These are phyloP conservation scores for Odobenus rosmarus DNA, from an alignment of 2,113 vertebrate genomes.

Conservation along the genomic window DNA sequence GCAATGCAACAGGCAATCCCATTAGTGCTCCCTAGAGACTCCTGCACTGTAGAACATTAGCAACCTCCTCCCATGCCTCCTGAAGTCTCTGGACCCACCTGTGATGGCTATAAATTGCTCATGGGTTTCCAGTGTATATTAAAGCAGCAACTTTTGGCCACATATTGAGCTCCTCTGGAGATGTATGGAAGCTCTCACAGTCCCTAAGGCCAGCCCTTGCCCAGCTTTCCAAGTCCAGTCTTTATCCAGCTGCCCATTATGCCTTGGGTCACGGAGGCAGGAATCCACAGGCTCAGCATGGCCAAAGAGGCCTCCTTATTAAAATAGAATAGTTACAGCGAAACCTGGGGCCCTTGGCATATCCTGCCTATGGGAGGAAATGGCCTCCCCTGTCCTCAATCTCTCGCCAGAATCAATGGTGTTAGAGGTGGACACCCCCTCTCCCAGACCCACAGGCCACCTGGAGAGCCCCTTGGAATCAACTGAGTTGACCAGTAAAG, in stretches of 20 bases:
- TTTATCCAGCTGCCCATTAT: neutral
- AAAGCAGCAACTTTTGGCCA: neutral
- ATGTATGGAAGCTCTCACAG: neutral
- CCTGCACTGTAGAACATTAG: neutral
- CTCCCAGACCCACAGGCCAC: neutral
- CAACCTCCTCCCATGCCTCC: neutral
- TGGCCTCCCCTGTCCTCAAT: neutral
- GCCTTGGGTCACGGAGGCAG: neutral
- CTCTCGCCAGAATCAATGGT: neutral
- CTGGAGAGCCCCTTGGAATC: neutral
- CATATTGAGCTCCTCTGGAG: neutral
- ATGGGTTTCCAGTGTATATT: neutral
- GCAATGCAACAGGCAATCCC: neutral
- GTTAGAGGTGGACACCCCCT: neutral
- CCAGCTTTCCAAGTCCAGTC: neutral
- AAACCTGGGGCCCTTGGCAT: neutral
- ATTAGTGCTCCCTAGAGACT: neutral
- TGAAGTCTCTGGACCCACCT: neutral
- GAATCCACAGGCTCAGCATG: neutral
- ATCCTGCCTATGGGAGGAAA: neutral
- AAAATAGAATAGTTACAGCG: neutral
- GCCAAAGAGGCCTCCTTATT: neutral
- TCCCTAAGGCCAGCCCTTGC: neutral
- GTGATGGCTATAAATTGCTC: neutral
- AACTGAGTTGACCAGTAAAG: neutral